Conservation (phyloP, 2,113 vertebrate genomes). For the Sapayoa aenigma region DNA sequence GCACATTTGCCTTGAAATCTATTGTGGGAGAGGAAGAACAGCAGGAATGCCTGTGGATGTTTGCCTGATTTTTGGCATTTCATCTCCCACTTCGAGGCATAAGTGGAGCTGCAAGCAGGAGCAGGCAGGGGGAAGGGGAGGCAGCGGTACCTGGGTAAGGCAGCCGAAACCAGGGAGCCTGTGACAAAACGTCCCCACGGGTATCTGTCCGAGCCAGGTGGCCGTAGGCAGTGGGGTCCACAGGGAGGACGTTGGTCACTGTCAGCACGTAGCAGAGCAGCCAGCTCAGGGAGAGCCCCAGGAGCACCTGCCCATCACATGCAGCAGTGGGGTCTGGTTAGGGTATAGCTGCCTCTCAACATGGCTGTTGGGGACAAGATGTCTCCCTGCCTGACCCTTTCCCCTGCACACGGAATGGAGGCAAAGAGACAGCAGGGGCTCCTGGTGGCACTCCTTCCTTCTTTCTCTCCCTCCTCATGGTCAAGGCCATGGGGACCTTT, state of each 20-base stretch:
- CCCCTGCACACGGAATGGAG: background rate
- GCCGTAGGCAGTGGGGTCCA: slow-evolving; percentile 77
- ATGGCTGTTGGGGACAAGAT: fast-evolving
- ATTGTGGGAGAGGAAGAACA: background rate
- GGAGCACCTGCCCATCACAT: slow-evolving; percentile 80
- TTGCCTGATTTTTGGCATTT: background rate
- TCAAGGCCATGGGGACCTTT: background rate
- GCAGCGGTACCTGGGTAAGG: slow-evolving; percentile 88
- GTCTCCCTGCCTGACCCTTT: background rate
- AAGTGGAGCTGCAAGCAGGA: background rate
- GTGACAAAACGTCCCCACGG: slow-evolving; percentile 78
- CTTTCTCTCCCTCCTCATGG: background rate
- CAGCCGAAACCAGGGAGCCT: slow-evolving; percentile 89
- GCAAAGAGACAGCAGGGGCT: background rate
- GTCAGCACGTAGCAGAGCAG: slow-evolving; percentile 87
- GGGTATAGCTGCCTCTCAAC: fast-evolving
- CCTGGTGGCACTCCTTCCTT: background rate
- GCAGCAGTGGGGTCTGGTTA: background rate
- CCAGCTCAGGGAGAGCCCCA: slow-evolving; percentile 90
- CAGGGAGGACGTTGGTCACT: slow-evolving; percentile 76
- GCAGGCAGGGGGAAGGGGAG: background rate
- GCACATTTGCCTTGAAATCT: background rate
- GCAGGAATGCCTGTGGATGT: background rate
- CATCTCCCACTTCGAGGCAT: background rate
- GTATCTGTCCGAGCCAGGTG: slow-evolving; percentile 87